Conservation (phyloP, 2,113 vertebrate species). For the Mormyrus iriodes region DNA sequence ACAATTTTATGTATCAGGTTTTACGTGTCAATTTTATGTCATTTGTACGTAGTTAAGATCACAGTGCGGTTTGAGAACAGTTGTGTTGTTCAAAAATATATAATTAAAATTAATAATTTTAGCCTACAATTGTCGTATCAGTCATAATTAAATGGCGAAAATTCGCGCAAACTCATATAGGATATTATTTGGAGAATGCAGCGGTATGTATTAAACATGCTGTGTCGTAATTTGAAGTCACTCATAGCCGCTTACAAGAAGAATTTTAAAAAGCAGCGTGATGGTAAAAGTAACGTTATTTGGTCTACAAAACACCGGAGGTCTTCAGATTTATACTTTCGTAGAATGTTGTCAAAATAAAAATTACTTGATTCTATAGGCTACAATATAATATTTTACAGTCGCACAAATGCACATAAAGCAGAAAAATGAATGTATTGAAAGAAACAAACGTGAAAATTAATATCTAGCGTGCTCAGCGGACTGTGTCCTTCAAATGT, state of each 20-base stretch:
- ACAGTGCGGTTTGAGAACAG: background rate
- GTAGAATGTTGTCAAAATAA: background rate
- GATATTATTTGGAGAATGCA: background rate
- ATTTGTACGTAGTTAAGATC: background rate
- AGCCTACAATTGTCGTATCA: background rate
- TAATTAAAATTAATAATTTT: background rate
- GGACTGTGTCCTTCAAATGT: background rate
- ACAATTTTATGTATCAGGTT: background rate
- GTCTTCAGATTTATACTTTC: background rate
- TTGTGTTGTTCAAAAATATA: background rate
- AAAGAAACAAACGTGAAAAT: background rate
- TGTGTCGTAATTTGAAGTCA: background rate
- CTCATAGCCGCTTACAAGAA: background rate
- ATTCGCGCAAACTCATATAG: background rate
- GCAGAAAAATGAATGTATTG: background rate
- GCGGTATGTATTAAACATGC: background rate
- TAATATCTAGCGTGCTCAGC: background rate
- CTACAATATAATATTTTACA: background rate
- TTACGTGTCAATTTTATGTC: background rate
- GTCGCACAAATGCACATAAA: background rate
- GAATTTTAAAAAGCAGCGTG: background rate
- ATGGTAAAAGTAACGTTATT: background rate
- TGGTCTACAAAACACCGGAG: background rate
- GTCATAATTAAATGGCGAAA: background rate
- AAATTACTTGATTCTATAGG: constrained; percentile 9